Conservation (phyloP, 1,140 invertebrate species). For the Hirudo medicinalis region DNA sequence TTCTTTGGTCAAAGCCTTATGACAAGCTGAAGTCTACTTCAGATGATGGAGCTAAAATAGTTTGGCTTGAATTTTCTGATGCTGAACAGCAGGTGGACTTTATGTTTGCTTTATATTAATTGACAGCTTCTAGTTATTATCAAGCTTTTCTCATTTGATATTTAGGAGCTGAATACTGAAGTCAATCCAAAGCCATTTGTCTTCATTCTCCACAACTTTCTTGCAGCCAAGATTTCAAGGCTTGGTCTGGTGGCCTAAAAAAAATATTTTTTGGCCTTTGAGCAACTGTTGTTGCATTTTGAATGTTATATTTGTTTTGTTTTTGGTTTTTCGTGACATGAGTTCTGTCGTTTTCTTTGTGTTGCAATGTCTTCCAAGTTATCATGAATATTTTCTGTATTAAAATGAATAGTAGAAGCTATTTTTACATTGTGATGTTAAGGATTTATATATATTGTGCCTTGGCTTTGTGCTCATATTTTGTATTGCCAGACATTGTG, state of each 20-base stretch:
- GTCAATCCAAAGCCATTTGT: conserved; percentile 93
- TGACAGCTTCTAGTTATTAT: conserved; percentile 1
- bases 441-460: too few relatives aligned
- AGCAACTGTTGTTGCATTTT: too few relatives aligned
- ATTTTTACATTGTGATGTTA: too few relatives aligned
- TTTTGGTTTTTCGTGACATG: too few relatives aligned
- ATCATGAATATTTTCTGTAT: too few relatives aligned
- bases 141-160: conserved; percentile 24
- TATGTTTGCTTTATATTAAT: neutral
- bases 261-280: too few relatives aligned
- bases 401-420: too few relatives aligned
- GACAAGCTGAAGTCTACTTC: conserved; percentile 80
- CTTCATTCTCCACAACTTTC: conserved; percentile 91
- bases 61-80: conserved; percentile 87
- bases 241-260: conserved; percentile 59
- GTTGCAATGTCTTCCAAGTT: too few relatives aligned
- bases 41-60: conserved; percentile 73
- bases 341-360: too few relatives aligned
- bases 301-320: too few relatives aligned
- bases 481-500: too few relatives aligned
- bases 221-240: conserved; percentile 87
- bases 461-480: too few relatives aligned
- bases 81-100: conserved; percentile 66
- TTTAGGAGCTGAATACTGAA: conserved; percentile 83
- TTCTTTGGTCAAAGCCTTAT: conserved; percentile 77